Evolutionary conservation across 2,888 invertebrate species (phyloP).

Genomic region (Thalpophila matura): DNA sequence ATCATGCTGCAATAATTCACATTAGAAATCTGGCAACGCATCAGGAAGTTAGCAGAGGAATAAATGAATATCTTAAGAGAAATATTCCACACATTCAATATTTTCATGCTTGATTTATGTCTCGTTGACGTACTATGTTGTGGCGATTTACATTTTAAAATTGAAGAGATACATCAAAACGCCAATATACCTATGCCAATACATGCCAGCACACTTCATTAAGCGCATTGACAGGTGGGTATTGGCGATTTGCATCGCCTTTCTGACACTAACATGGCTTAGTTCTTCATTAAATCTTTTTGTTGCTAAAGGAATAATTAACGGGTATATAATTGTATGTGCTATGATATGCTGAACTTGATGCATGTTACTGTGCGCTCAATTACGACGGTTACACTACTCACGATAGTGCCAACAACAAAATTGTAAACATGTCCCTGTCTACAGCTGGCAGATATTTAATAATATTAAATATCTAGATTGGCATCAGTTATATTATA

Average conservation of each 20-base stretch:
- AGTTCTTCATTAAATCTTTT: slow-evolving; percentile 8
- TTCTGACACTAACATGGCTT: not conserved
- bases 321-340: slow-evolving; percentile 5
- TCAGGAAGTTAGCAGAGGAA: slow-evolving; percentile 12
- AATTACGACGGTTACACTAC: slow-evolving; percentile 61
- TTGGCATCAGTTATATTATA: slow-evolving; percentile 46
- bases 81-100: not conserved
- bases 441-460: slow-evolving; percentile 75
- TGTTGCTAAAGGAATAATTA: slow-evolving; percentile 18
- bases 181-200: slow-evolving; percentile 27
- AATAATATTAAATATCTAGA: slow-evolving; percentile 64
- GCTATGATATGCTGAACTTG: slow-evolving; percentile 49
- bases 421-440: slow-evolving; percentile 75
- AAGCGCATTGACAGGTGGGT: slow-evolving; percentile 38
- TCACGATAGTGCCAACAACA: slow-evolving; percentile 76
- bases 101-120: slow-evolving; percentile 12
- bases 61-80: not conserved
- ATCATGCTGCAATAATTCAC: slow-evolving; percentile 2
- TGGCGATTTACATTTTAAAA: slow-evolving; percentile 15
- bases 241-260: slow-evolving; percentile 16
- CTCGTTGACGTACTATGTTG: slow-evolving; percentile 4
- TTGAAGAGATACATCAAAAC: slow-evolving; percentile 26
- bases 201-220: slow-evolving; percentile 39
- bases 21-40: slow-evolving; percentile 7
- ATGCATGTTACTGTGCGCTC: slow-evolving; percentile 65